Evolutionary conservation across 2,113 vertebrate genomes (phyloP).

Genomic region (Ctenodactylus gundi): DNA sequence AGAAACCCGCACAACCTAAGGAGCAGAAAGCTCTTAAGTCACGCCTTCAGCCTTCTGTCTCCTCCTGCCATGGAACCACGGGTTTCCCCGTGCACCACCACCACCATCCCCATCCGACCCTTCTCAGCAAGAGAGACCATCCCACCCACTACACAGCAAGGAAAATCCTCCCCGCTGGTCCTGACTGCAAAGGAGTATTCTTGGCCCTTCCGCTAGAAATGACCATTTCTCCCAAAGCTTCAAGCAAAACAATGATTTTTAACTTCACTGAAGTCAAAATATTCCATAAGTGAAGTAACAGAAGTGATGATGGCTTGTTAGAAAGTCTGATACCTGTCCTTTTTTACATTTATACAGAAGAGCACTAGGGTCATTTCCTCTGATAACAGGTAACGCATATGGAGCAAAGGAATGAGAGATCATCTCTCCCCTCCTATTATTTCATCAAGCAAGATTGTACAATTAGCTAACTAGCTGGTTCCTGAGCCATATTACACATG

Average conservation of each 20-base stretch:
- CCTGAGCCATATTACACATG: neutral
- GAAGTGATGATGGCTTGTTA: neutral
- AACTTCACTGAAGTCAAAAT: neutral
- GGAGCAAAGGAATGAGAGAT: neutral
- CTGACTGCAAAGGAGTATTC: neutral
- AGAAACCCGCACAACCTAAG: neutral
- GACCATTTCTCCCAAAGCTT: neutral
- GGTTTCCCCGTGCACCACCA: neutral
- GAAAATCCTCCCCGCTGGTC: neutral
- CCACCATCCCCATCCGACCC: neutral
- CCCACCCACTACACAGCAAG: neutral
- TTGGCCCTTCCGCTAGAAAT: neutral
- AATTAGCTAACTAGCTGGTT: neutral
- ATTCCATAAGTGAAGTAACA: neutral
- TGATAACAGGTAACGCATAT: neutral
- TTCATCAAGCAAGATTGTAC: neutral
- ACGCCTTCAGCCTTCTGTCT: neutral
- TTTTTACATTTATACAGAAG: slow-evolving; percentile 13
- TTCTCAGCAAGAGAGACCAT: neutral
- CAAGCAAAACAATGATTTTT: neutral
- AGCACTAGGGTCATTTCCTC: neutral
- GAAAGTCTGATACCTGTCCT: neutral
- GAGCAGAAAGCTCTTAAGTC: neutral
- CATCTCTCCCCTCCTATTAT: neutral
- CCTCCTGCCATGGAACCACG: neutral